Conservation (phyloP, 2,113 vertebrate genomes). For the Pampusana beccarii region DNA sequence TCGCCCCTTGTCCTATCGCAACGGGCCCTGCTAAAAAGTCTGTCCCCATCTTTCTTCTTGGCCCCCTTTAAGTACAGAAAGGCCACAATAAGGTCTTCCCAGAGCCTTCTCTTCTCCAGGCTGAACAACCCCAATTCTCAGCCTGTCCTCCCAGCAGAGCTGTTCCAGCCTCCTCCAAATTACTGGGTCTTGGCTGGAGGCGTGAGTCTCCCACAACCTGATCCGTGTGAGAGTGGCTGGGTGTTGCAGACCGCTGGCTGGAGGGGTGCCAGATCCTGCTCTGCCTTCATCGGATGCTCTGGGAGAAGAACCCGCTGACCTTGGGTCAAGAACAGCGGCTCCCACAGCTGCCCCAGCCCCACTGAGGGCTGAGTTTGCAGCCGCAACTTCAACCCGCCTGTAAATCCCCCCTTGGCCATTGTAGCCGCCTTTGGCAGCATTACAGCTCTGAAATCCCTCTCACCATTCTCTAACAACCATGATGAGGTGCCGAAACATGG, state of each 20-base stretch:
- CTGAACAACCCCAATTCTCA: too few species aligned
- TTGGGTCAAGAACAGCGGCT: not conserved
- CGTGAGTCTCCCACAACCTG: not conserved
- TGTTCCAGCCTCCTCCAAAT: not conserved
- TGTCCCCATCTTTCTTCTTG: too few species aligned
- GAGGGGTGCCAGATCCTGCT: not conserved
- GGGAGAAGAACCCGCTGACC: not conserved
- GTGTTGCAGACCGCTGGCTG: not conserved
- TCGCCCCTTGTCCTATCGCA: too few species aligned
- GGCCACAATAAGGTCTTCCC: too few species aligned
- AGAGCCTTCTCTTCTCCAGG: too few species aligned
- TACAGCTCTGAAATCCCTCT: conserved; percentile 12
- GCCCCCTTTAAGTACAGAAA: too few species aligned
- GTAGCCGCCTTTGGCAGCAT: not conserved
- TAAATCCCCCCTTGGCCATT: not conserved
- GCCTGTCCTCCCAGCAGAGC: too few species aligned
- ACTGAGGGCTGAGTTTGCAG: not conserved
- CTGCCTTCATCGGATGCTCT: not conserved
- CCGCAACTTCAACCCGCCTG: accelerated
- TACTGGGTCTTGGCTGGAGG: not conserved
- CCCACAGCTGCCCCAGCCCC: not conserved
- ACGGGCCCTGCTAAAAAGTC: too few species aligned
- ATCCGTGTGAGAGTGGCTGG: not conserved
- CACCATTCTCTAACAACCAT: not conserved
- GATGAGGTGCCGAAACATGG: conserved; percentile 4